phyloP scores from a whole-genome alignment of 23 tunicate species.

The Styela plicata region DNA sequence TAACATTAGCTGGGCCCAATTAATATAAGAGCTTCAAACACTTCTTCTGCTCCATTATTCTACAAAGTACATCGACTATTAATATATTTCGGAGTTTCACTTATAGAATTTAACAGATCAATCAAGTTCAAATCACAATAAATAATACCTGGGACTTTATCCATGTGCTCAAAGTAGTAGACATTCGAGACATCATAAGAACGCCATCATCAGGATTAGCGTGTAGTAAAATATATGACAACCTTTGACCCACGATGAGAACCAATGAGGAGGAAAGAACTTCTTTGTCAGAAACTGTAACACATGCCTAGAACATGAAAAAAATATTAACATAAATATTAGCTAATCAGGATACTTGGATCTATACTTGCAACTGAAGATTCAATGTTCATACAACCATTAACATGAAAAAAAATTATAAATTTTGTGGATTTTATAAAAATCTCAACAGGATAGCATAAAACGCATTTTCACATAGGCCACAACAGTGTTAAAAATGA shows the following conservation, averaged over 20 bases:
- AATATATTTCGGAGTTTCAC: too few species aligned
- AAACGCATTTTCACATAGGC: slow-evolving; percentile 10
- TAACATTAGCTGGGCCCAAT: too few species aligned
- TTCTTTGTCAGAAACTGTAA: slow-evolving; percentile 35
- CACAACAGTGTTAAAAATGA: background rate
- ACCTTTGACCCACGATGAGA: slow-evolving; percentile 42
- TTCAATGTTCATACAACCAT: too few species aligned
- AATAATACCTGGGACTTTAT: slow-evolving; percentile 43
- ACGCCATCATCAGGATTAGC: slow-evolving; percentile 44
- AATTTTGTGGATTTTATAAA: too few species aligned
- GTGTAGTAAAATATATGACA: slow-evolving; percentile 29
- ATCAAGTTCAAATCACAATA: too few species aligned
- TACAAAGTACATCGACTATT: too few species aligned
- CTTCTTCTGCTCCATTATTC: too few species aligned
- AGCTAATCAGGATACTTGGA: background rate
- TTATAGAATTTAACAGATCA: too few species aligned
- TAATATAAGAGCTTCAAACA: too few species aligned
- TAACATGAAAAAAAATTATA: too few species aligned
- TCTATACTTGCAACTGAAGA: background rate
- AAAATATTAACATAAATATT: background rate
- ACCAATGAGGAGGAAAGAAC: slow-evolving; percentile 34
- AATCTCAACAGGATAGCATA: background rate
- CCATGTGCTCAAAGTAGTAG: slow-evolving; percentile 51
- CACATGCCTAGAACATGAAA: slow-evolving; percentile 10
- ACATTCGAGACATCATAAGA: slow-evolving; percentile 37